Conservation (phyloP, 2,113 vertebrate genomes). For the Azemiops feae region DNA sequence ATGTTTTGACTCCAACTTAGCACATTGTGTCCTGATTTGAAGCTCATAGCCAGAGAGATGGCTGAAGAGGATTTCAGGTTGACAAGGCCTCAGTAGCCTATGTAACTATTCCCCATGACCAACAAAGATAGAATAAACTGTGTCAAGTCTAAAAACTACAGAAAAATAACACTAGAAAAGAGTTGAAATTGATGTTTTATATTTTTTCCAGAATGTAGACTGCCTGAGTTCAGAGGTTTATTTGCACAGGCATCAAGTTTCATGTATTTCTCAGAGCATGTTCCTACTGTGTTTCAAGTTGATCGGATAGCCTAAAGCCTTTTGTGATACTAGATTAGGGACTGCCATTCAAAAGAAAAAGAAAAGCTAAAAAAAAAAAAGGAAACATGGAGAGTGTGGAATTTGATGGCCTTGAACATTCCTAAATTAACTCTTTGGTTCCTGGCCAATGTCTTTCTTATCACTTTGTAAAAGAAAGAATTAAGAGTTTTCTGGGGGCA, state of each 20-base stretch:
- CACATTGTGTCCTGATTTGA: neutral
- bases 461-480: neutral
- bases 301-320: neutral
- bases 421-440: neutral
- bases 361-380: neutral
- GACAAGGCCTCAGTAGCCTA: neutral
- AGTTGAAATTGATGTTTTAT: neutral
- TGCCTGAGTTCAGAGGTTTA: neutral
- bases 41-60: neutral
- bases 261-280: neutral
- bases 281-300: neutral
- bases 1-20: neutral
- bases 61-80: neutral
- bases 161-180: neutral
- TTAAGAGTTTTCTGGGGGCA: neutral
- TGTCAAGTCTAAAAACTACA: neutral
- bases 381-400: neutral
- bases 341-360: neutral
- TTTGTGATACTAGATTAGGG: neutral
- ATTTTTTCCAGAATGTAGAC: neutral
- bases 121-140: neutral
- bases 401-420: neutral
- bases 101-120: neutral
- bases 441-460: neutral
- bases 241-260: too few relatives aligned